These are phyloP conservation scores for Protomyctophum bolini DNA, from an alignment of 2,113 vertebrate species.

Conservation along the genomic window DNA sequence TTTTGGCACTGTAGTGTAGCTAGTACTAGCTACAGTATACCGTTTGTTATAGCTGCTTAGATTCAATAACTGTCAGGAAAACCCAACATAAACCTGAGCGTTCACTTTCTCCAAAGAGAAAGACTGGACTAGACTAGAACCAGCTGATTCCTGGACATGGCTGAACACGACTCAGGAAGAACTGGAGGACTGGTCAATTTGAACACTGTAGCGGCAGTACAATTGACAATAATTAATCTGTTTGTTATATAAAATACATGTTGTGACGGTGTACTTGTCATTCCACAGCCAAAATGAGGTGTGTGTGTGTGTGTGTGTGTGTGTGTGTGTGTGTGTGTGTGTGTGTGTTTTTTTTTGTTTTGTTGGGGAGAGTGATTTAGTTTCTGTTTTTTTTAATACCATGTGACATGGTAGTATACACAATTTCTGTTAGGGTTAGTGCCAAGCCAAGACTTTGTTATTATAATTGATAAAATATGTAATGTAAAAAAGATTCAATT, in stretches of 20 bases:
- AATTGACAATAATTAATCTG: conserved; percentile 7
- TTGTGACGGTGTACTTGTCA: conserved; percentile 14
- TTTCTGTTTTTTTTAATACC: background rate
- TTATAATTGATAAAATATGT: no score
- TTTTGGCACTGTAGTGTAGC: no score
- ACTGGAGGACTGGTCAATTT: conserved; percentile 8
- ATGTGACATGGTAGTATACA: background rate
- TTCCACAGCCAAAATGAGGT: conserved; percentile 12
- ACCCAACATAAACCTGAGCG: no score
- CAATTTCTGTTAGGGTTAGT: background rate
- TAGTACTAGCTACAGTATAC: no score
- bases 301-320: background rate
- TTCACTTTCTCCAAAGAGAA: conserved; percentile 17
- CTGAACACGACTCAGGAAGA: conserved; percentile 43
- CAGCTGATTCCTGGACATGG: conserved; percentile 22
- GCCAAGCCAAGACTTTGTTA: no score
- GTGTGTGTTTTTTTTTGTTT: conserved; percentile 7
- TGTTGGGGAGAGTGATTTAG: background rate
- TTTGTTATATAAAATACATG: background rate
- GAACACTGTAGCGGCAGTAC: background rate
- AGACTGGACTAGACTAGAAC: background rate
- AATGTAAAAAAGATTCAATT: no score
- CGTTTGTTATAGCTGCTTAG: no score
- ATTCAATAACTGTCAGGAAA: no score
- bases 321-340: conserved; percentile 10